Evolutionary conservation across 2,113 vertebrate genomes (phyloP).

Genomic region (Choloepus hoffmanni): DNA sequence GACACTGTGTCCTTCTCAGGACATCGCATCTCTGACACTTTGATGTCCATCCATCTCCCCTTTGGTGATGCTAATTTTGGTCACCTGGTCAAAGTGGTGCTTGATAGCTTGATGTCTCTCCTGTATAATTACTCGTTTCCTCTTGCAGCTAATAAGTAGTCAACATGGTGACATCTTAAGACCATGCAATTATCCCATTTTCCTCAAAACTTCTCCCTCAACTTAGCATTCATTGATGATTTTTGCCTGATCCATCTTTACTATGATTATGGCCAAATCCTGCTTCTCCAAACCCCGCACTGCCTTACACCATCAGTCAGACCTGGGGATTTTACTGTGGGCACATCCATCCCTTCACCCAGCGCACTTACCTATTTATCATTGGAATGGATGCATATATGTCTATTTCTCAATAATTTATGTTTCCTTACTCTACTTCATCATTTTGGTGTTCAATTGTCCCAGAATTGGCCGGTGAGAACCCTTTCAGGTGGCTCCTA

Average conservation of each 20-base stretch:
- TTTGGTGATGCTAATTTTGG: neutral
- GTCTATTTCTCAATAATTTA: neutral
- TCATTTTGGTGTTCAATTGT: neutral
- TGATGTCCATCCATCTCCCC: neutral
- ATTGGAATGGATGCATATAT: neutral
- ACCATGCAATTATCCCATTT: neutral
- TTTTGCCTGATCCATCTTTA: neutral
- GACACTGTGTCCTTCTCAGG: neutral
- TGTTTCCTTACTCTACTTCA: neutral
- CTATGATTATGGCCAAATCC: neutral
- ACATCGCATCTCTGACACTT: neutral
- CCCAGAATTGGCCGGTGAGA: neutral
- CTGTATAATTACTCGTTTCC: neutral
- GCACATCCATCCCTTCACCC: too few species aligned
- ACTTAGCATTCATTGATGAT: neutral
- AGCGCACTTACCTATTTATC: too few species aligned
- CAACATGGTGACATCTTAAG: neutral
- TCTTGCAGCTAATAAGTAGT: neutral
- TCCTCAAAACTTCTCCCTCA: neutral
- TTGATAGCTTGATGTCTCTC: neutral
- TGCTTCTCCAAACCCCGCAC: neutral
- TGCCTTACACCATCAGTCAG: too few species aligned
- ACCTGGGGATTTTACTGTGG: neutral
- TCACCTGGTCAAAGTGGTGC: neutral
- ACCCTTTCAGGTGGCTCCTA: neutral